Conservation (phyloP, 2,113 vertebrate species). For the Emydura subglobosa region DNA sequence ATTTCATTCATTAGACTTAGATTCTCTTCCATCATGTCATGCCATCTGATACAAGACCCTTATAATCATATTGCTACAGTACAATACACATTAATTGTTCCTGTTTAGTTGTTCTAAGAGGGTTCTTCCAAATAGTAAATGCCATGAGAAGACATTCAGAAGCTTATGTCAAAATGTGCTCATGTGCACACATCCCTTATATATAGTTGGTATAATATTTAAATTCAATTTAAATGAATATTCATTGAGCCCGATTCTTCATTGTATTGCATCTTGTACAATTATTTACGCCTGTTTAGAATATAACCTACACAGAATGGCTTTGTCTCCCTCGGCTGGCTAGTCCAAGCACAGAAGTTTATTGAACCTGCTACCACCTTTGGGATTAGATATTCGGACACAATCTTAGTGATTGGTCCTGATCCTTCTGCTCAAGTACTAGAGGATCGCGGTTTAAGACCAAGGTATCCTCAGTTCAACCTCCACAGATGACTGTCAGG, state of each 20-base stretch:
- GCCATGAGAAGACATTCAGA: neutral
- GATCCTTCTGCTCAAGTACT: neutral
- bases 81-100: neutral
- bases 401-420: neutral
- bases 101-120: neutral
- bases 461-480: neutral
- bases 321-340: neutral
- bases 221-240: neutral
- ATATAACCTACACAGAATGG: neutral
- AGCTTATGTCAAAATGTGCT: neutral
- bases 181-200: neutral
- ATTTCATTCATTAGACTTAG: neutral
- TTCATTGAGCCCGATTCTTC: neutral
- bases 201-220: neutral
- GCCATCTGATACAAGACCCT: neutral
- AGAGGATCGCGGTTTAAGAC: neutral
- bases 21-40: neutral
- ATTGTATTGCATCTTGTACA: neutral
- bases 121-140: neutral
- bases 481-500: neutral
- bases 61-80: neutral
- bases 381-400: neutral
- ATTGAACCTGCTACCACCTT: neutral
- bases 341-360: rapidly evolving
- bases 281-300: neutral